Conservation (phyloP, 2,888 invertebrate species). For the Tridacna crocea region DNA sequence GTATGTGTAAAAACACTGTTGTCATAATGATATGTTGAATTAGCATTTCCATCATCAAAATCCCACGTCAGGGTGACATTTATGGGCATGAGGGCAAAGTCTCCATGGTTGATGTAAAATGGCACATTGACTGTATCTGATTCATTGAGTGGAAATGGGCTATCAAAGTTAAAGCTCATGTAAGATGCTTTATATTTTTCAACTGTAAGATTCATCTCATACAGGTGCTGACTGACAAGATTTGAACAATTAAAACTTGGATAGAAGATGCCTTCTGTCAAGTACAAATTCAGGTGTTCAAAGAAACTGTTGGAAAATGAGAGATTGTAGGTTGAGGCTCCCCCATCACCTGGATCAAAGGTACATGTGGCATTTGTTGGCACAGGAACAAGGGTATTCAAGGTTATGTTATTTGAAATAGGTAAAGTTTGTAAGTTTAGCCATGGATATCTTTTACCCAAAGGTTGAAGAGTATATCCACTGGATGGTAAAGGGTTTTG, state of each 20-base stretch:
- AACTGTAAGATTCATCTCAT: conserved; percentile 39
- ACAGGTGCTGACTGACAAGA: conserved; percentile 46
- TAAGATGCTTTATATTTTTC: conserved; percentile 44
- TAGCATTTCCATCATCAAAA: conserved; percentile 30
- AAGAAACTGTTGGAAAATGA: conserved; percentile 30
- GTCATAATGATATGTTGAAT: conserved; percentile 27
- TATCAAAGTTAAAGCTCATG: conserved; percentile 32
- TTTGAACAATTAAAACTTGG: conserved; percentile 53
- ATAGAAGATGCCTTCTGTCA: conserved; percentile 46
- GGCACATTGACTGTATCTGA: conserved; percentile 54
- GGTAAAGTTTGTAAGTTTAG: conserved; percentile 42
- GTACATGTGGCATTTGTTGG: conserved; percentile 60
- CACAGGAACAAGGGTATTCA: conserved; percentile 35
- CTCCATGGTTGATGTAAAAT: conserved; percentile 55
- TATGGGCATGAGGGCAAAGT: conserved; percentile 44
- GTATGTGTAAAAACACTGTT: conserved; percentile 27
- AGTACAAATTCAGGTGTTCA: conserved; percentile 33
- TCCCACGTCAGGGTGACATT: conserved; percentile 37
- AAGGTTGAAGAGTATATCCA: conserved; percentile 41
- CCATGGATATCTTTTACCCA: conserved; percentile 56
- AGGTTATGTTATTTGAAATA: conserved; percentile 49
- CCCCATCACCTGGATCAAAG: conserved; percentile 46
- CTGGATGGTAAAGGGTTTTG: conserved; percentile 51
- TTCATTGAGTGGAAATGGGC: conserved; percentile 45
- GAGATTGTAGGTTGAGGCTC: conserved; percentile 14